Evolutionary conservation across 2,797 vertebrate genomes (phyloP).

Genomic region (Pantherophis alleghaniensis): DNA sequence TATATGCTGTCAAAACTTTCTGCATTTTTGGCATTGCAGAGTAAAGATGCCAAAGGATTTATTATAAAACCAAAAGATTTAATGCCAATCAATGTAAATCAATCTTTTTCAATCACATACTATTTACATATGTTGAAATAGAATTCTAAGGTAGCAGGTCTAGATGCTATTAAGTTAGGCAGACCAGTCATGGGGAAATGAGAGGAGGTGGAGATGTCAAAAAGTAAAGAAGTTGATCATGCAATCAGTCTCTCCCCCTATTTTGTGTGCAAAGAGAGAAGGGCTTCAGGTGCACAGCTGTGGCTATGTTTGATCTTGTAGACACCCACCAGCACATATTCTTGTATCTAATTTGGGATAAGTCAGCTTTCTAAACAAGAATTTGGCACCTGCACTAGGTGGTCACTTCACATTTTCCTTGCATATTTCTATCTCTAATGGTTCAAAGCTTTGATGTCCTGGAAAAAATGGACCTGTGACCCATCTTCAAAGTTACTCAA

Average conservation of each 20-base stretch:
- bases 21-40: background rate
- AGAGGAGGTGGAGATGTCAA: background rate
- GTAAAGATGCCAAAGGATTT: background rate
- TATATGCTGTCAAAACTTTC: background rate
- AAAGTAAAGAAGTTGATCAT: background rate
- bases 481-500: too few species aligned
- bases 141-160: background rate
- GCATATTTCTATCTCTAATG: background rate
- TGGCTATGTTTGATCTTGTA: background rate
- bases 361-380: background rate
- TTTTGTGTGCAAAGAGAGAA: background rate
- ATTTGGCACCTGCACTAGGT: background rate
- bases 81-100: background rate
- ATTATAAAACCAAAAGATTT: background rate
- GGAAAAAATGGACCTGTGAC: background rate
- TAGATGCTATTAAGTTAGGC: background rate
- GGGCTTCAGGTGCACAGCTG: background rate
- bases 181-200: background rate
- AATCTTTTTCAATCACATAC: background rate
- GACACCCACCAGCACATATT: too few species aligned
- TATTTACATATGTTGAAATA: background rate
- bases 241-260: background rate
- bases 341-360: background rate
- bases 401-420: background rate
- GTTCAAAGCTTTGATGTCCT: background rate